These are phyloP conservation scores for Chloropsis hardwickii DNA, from an alignment of 2,113 vertebrate genomes.

Conservation along the genomic window DNA sequence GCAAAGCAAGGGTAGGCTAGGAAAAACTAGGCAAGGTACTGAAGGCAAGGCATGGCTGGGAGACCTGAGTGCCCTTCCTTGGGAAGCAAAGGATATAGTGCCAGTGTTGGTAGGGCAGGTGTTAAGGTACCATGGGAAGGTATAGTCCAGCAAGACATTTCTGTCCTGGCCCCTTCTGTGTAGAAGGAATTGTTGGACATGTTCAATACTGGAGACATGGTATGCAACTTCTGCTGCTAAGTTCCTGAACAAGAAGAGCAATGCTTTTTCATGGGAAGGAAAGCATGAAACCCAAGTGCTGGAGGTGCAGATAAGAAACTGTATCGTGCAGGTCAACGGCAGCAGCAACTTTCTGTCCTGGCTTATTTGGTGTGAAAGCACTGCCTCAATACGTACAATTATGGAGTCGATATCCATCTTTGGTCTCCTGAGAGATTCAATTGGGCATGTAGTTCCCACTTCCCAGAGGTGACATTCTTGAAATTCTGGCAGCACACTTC, in stretches of 20 bases:
- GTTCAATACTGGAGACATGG: not conserved
- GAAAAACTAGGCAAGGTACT: not conserved
- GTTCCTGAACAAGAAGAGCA: not conserved
- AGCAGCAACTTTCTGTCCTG: not conserved
- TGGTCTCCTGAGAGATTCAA: not conserved
- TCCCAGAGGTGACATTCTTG: not conserved
- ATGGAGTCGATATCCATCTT: not conserved
- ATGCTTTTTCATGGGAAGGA: not conserved
- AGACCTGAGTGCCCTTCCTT: not conserved
- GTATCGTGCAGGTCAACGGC: rapidly evolving
- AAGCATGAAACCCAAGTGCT: not conserved
- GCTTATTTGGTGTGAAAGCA: not conserved
- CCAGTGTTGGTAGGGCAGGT: not conserved
- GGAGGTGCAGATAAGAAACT: not conserved
- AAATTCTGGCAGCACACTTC: not conserved
- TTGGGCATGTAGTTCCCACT: not conserved
- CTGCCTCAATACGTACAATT: not conserved
- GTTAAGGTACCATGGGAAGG: not conserved
- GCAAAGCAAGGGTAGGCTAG: not conserved
- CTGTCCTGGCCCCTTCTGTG: not conserved
- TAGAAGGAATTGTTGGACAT: not conserved
- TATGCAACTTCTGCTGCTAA: not conserved
- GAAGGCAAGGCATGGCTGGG: not conserved
- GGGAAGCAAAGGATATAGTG: not conserved
- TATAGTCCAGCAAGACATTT: not conserved